phyloP scores from a whole-genome alignment of 2,888 invertebrate genomes.

The Caenorhabditis imperialis region DNA sequence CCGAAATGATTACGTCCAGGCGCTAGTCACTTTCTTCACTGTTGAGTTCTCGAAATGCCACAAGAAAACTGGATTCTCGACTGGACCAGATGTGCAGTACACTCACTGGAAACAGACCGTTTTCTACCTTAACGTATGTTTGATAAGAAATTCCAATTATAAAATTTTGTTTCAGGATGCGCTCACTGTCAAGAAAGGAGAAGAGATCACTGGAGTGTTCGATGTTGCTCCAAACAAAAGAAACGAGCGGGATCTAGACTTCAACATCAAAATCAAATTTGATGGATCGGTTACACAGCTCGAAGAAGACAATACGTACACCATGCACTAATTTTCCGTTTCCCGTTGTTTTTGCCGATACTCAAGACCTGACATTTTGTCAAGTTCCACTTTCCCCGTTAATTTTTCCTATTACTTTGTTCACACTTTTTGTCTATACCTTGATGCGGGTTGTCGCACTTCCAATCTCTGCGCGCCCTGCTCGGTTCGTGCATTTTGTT shows the following conservation, averaged over 20 bases:
- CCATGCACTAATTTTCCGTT: conserved; percentile 79
- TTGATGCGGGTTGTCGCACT: conserved; percentile 61
- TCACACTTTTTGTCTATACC: conserved; percentile 53
- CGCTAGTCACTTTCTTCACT: conserved; percentile 97
- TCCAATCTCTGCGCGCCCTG: conserved; percentile 51
- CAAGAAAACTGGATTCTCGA: conserved; percentile 97
- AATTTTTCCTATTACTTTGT: conserved; percentile 4
- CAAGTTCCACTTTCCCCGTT: conserved; percentile 7
- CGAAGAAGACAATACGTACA: conserved; percentile 79
- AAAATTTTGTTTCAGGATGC: conserved; percentile 83
- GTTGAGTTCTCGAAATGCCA: conserved; percentile 99
- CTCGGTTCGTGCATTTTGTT: conserved; percentile 58
- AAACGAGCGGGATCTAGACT: conserved; percentile 96
- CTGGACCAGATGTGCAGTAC: conserved; percentile 94
- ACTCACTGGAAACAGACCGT: conserved; percentile 99
- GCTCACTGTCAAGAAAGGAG: conserved; percentile 93
- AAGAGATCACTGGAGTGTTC: conserved; percentile 88
- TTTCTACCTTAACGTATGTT: conserved; percentile 88
- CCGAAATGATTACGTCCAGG: conserved; percentile 82
- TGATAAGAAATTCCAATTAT: neutral
- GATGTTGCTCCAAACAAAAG: conserved; percentile 94
- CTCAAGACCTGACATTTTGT: conserved; percentile 40
- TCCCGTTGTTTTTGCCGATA: conserved; percentile 41
- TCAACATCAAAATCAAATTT: conserved; percentile 84
- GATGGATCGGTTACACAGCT: conserved; percentile 82